Evolutionary conservation across 2,797 vertebrate species (phyloP).

Genomic region (Helicolenus hilgendorfi): DNA sequence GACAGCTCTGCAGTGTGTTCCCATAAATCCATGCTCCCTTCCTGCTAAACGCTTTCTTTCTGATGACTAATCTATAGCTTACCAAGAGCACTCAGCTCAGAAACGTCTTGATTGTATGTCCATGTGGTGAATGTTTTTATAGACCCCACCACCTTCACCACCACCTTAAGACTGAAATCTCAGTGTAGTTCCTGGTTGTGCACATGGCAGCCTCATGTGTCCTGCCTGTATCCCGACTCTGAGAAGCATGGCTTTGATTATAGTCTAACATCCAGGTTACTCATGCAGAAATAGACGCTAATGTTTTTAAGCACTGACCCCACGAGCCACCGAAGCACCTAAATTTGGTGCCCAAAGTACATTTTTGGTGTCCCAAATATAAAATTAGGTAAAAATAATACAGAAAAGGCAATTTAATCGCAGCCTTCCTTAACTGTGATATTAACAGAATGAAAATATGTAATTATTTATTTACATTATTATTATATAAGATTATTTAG

Average conservation of each 20-base stretch:
- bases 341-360: too few relatives aligned
- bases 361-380: too few relatives aligned
- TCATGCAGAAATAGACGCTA: slow-evolving; percentile 11
- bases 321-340: too few relatives aligned
- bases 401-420: too few relatives aligned
- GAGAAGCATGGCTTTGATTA: slow-evolving; percentile 69
- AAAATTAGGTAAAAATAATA: too few relatives aligned
- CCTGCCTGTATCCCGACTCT: slow-evolving; percentile 24
- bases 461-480: too few relatives aligned
- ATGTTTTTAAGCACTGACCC: too few relatives aligned
- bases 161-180: slow-evolving; percentile 35
- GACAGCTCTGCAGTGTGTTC: slow-evolving; percentile 54
- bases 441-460: too few relatives aligned
- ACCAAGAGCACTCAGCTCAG: slow-evolving; percentile 55
- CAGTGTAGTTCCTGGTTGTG: slow-evolving; percentile 44
- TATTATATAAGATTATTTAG: too few relatives aligned
- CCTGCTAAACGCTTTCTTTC: slow-evolving; percentile 74
- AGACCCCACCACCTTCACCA: slow-evolving; percentile 24
- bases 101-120: slow-evolving; percentile 62
- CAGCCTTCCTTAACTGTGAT: too few relatives aligned
- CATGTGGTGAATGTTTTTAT: slow-evolving; percentile 75
- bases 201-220: slow-evolving; percentile 72
- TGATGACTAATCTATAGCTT: slow-evolving; percentile 81
- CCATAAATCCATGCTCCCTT: slow-evolving; percentile 73
- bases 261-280: slow-evolving; percentile 51